These are phyloP conservation scores for Toxotes lorentzi DNA, from an alignment of 2,797 vertebrate genomes.

Conservation along the genomic window DNA sequence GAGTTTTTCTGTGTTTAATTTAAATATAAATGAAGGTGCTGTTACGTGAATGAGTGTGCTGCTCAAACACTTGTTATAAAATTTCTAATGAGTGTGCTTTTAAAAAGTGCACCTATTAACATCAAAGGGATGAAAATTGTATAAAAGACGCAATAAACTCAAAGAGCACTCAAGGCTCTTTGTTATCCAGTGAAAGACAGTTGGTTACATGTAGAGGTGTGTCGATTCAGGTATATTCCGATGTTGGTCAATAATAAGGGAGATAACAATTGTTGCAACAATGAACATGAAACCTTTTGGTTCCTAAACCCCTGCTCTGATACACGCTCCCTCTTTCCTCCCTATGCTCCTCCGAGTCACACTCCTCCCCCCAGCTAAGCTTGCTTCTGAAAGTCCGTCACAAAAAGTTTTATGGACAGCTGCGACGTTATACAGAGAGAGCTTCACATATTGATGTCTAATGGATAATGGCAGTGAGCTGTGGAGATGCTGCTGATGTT, in stretches of 20 bases:
- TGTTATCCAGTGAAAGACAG: slow-evolving; percentile 6
- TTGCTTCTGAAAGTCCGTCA: slow-evolving; percentile 63
- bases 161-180: slow-evolving; percentile 22
- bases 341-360: slow-evolving; percentile 4
- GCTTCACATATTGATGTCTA: slow-evolving; percentile 64
- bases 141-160: slow-evolving; percentile 11
- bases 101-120: slow-evolving; percentile 9
- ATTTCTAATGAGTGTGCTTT: neutral
- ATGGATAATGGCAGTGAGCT: slow-evolving; percentile 61
- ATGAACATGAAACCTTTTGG: slow-evolving; percentile 16
- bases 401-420: slow-evolving; percentile 67
- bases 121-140: neutral
- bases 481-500: slow-evolving; percentile 66
- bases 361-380: slow-evolving; percentile 28
- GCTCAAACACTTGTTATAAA: neutral
- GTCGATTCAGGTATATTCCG: neutral
- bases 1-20: neutral
- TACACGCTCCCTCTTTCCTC: slow-evolving; percentile 32
- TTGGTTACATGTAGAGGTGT: slow-evolving; percentile 28
- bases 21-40: neutral
- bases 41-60: neutral
- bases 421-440: slow-evolving; percentile 52
- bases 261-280: slow-evolving; percentile 4
- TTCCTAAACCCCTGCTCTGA: slow-evolving; percentile 36
- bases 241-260: neutral